These are phyloP conservation scores for Chloroceryle inda DNA, from an alignment of 2,797 vertebrate genomes.

Conservation along the genomic window DNA sequence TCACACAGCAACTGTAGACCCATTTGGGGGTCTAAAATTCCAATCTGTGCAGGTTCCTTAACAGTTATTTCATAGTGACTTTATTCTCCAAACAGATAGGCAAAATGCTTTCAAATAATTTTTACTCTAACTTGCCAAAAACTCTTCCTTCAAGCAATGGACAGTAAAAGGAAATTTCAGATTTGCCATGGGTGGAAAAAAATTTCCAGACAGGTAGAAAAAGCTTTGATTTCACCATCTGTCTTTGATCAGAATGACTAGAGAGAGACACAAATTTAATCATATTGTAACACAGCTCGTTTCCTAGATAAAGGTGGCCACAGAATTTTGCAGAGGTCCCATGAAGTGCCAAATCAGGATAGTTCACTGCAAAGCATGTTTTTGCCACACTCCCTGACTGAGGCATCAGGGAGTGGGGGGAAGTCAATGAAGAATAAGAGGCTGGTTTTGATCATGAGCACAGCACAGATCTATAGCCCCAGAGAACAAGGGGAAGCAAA, in stretches of 20 bases:
- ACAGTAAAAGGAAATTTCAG: neutral
- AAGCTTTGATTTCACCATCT: neutral
- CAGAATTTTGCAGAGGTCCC: neutral
- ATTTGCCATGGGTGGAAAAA: neutral
- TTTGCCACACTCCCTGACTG: neutral
- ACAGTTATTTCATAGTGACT: neutral
- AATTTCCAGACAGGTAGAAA: neutral
- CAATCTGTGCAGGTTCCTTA: neutral
- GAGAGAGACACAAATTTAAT: neutral
- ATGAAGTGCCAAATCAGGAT: neutral
- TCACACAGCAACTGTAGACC: neutral
- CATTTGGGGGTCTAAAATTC: neutral
- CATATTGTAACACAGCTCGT: neutral
- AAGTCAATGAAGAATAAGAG: neutral
- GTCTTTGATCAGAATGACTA: neutral
- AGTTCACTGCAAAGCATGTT: neutral
- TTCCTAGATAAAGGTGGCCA: neutral
- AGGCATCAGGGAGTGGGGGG: accelerated
- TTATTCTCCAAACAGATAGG: neutral
- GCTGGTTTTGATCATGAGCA: neutral
- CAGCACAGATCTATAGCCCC: neutral
- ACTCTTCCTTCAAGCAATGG: neutral
- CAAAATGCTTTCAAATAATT: neutral
- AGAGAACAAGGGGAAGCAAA: neutral
- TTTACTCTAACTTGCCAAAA: neutral